Percentiles rank a stretch among this genome's conserved stretches.
phyloP scores from a whole-genome alignment of 2,797 vertebrate genomes.

The Neomorphus geoffroyi region DNA sequence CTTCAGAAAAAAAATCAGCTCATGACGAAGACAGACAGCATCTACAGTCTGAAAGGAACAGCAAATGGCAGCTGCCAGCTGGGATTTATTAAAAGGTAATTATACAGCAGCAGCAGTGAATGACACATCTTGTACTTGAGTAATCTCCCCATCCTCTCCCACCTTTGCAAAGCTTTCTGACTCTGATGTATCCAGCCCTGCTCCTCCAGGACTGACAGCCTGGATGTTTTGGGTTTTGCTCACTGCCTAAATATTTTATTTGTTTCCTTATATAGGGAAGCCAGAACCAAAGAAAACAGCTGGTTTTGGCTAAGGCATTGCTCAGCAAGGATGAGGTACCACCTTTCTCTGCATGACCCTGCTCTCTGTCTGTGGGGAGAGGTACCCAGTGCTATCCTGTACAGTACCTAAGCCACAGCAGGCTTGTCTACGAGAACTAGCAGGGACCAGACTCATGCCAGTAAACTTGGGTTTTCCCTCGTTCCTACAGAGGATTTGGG shows the following conservation, averaged over 20 bases:
- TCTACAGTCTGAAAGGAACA: conserved; percentile 47
- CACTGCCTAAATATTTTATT: neutral
- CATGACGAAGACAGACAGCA: conserved; percentile 56
- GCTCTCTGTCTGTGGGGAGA: neutral
- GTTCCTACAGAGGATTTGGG: neutral
- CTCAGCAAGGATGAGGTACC: neutral
- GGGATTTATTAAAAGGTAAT: conserved; percentile 46
- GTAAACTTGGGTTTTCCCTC: neutral
- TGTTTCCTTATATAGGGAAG: neutral
- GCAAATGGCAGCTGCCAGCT: conserved; percentile 60
- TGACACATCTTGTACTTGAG: neutral
- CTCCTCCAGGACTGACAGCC: neutral
- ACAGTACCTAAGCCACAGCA: neutral
- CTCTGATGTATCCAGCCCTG: neutral
- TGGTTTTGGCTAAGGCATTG: neutral
- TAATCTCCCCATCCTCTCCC: conserved; percentile 3
- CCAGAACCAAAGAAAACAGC: neutral
- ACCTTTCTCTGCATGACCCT: accelerated
- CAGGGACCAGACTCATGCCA: neutral
- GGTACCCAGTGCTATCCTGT: accelerated
- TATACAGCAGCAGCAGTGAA: neutral
- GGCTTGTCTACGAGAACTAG: neutral
- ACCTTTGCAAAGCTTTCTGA: neutral
- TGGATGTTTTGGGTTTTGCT: neutral
- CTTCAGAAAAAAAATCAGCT: neutral